A percentile compares a stretch with the other conserved stretches of the same genome.
These are phyloP conservation scores for Drosophila navojoa DNA, from an alignment of 1,140 invertebrate species.

Conservation along the genomic window DNA sequence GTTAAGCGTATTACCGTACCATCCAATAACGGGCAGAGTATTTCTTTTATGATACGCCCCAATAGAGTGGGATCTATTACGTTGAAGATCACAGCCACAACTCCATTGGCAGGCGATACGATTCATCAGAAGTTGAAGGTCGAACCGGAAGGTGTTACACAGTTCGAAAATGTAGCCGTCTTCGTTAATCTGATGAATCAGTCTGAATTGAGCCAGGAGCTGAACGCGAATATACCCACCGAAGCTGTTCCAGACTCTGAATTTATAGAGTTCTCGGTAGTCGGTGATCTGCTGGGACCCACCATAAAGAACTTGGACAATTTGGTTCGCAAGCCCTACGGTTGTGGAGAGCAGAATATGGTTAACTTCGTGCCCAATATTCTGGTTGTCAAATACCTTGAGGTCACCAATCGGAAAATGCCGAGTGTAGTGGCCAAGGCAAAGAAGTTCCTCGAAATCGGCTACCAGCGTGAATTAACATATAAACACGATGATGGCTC, in stretches of 20 bases:
- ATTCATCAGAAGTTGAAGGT: conserved; percentile 89
- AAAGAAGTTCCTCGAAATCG: conserved; percentile 90
- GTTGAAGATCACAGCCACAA: conserved; percentile 90
- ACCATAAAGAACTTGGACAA: conserved; percentile 90
- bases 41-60: conserved; percentile 93
- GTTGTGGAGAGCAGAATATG: conserved; percentile 98
- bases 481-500: conserved; percentile 96
- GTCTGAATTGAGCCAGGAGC: conserved; percentile 84
- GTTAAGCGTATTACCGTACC: conserved; percentile 88
- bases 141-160: conserved; percentile 91
- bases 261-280: conserved; percentile 89
- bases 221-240: conserved; percentile 89
- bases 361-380: conserved; percentile 96
- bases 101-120: conserved; percentile 89
- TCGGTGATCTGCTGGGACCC: conserved; percentile 91
- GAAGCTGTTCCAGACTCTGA: conserved; percentile 89
- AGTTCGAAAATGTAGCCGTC: conserved; percentile 90
- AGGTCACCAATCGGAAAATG: conserved; percentile 64
- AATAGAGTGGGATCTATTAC: conserved; percentile 89
- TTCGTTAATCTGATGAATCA: conserved; percentile 89
- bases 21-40: conserved; percentile 88
- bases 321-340: conserved; percentile 93
- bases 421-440: conserved; percentile 85
- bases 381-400: conserved; percentile 91
- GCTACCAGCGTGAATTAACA: conserved; percentile 96